Conservation (phyloP, 2,888 invertebrate genomes). For the Cryptocephalus primarius region DNA sequence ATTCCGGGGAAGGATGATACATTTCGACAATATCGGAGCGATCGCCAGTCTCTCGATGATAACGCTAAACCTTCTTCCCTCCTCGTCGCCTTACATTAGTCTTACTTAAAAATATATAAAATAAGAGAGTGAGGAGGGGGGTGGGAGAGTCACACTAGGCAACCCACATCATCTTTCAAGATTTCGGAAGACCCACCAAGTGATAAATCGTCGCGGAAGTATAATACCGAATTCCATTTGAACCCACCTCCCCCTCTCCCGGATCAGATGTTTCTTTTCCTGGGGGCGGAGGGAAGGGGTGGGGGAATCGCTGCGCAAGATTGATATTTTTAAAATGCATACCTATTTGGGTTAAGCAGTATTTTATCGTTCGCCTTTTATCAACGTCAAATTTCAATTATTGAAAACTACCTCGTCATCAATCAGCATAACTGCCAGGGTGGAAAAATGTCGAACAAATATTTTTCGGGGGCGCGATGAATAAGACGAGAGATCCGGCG, state of each 20-base stretch:
- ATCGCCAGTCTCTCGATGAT: no score
- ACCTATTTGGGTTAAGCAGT: constrained; percentile 24
- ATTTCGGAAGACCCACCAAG: constrained; percentile 1
- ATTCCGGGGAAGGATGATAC: no score
- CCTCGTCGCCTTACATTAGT: no score
- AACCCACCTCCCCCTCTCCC: constrained; percentile 4
- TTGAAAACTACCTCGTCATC: constrained; percentile 15
- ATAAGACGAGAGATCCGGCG: no score
- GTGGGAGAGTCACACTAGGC: no score
- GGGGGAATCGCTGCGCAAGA: constrained; percentile 7
- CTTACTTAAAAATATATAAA: no score
- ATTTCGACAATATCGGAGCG: no score
- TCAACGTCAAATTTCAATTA: constrained; percentile 23
- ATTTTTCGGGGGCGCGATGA: constrained; percentile 3
- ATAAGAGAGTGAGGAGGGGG: no score
- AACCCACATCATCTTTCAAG: no score
- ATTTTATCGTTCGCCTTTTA: constrained; percentile 26
- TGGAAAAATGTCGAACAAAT: constrained; percentile 8
- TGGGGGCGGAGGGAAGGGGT: no score
- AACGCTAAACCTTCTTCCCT: no score
- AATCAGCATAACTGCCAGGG: constrained; percentile 8
- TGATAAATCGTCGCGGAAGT: constrained; percentile 25
- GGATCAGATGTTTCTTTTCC: constrained; percentile 23
- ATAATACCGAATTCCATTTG: constrained; percentile 23
- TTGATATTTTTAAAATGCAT: constrained; percentile 15